Evolutionary conservation across 2,113 vertebrate genomes (phyloP).

Genomic region (Otus sunia): DNA sequence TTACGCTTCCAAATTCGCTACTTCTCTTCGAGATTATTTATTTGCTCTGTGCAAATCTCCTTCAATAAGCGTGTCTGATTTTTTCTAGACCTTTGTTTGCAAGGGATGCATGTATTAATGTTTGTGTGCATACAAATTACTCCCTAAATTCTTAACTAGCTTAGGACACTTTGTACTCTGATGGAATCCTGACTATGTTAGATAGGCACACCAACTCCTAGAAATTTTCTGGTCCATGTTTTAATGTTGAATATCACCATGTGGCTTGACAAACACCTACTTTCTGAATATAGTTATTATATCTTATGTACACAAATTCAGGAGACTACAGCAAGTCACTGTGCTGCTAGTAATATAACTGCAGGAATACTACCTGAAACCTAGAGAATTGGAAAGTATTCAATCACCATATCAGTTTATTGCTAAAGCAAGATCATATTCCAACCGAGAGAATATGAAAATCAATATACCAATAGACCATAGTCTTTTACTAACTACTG

Average conservation of each 20-base stretch:
- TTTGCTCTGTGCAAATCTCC: background rate
- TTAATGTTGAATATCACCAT: background rate
- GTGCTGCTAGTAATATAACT: background rate
- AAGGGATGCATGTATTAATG: background rate
- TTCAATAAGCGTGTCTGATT: background rate
- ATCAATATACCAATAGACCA: background rate
- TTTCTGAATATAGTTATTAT: background rate
- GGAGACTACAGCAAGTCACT: background rate
- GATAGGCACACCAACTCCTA: background rate
- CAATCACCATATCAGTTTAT: background rate
- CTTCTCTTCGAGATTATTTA: background rate
- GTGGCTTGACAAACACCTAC: background rate
- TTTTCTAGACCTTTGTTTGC: background rate
- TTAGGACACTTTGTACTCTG: background rate
- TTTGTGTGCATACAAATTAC: background rate
- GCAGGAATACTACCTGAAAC: background rate
- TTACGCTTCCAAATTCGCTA: background rate
- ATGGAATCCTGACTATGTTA: background rate
- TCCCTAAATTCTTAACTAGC: background rate
- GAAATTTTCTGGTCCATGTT: background rate
- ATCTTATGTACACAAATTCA: background rate
- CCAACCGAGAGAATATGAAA: background rate
- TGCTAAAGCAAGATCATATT: background rate
- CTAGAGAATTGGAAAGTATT: background rate
- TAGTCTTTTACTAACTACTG: conserved; percentile 22